phyloP scores from a whole-genome alignment of 2,113 vertebrate species.

The Cyrtonyx montezumae region DNA sequence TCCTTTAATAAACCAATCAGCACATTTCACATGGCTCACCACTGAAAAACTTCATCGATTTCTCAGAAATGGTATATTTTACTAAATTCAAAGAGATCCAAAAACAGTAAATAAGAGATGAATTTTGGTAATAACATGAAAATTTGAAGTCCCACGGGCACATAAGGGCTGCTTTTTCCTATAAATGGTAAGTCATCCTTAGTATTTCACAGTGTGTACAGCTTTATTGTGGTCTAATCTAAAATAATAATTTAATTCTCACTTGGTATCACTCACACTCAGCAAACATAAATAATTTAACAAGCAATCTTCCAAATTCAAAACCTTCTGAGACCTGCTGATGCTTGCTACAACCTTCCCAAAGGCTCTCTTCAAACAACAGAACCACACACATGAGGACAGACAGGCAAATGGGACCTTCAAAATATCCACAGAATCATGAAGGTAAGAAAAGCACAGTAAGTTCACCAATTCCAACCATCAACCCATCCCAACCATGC shows the following conservation, averaged over 20 bases:
- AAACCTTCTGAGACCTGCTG: background rate
- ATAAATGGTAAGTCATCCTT: background rate
- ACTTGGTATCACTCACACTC: background rate
- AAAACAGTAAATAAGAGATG: background rate
- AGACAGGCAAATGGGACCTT: background rate
- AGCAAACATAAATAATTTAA: constrained; percentile 27
- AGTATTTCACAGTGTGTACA: background rate
- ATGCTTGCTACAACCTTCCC: background rate
- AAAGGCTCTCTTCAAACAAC: background rate
- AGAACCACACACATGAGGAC: background rate
- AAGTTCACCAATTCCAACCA: no score
- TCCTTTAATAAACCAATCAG: background rate
- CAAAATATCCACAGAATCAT: no score
- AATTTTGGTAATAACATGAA: background rate
- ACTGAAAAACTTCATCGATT: background rate
- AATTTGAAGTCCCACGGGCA: background rate
- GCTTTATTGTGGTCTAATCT: background rate
- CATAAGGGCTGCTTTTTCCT: background rate
- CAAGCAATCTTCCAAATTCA: constrained; percentile 20
- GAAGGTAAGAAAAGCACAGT: no score
- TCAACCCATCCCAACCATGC: no score
- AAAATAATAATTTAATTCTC: constrained; percentile 19
- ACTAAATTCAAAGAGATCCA: background rate
- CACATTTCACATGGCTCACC: fast-evolving
- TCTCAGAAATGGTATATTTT: background rate